Percentiles rank a stretch among this genome's conserved stretches.
Conservation (phyloP, 2,113 vertebrate species). For the Scolopax mira region DNA sequence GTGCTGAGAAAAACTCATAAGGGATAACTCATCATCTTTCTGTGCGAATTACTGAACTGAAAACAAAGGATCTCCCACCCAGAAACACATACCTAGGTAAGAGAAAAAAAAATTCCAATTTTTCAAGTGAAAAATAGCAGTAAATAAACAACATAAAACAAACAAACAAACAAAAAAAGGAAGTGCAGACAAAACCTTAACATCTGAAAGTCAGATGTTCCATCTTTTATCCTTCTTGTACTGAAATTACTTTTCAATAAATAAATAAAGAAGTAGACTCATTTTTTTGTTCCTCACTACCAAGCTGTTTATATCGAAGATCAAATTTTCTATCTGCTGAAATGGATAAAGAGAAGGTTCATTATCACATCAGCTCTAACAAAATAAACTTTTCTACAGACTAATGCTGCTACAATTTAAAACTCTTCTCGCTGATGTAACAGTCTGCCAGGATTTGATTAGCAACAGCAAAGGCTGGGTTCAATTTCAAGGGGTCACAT, state of each 20-base stretch:
- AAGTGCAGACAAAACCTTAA: background rate
- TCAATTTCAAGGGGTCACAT: slow-evolving; percentile 53
- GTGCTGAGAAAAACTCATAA: background rate
- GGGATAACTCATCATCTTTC: background rate
- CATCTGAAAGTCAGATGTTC: background rate
- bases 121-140: background rate
- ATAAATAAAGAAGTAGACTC: background rate
- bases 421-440: background rate
- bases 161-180: background rate
- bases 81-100: background rate
- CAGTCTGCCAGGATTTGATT: slow-evolving; percentile 38
- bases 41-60: background rate
- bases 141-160: background rate
- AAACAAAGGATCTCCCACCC: background rate
- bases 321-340: slow-evolving; percentile 21
- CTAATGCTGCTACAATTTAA: background rate
- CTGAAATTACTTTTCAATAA: background rate
- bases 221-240: background rate
- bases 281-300: background rate
- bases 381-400: slow-evolving; percentile 47
- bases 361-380: slow-evolving; percentile 14
- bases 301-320: background rate
- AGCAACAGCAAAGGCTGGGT: slow-evolving; percentile 21
- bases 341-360: slow-evolving; percentile 23
- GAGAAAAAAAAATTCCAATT: background rate